A percentile compares a stretch with the other conserved stretches of the same genome.
These are phyloP conservation scores for Coelopa pilipes DNA, from an alignment of 2,888 invertebrate genomes.

Conservation along the genomic window DNA sequence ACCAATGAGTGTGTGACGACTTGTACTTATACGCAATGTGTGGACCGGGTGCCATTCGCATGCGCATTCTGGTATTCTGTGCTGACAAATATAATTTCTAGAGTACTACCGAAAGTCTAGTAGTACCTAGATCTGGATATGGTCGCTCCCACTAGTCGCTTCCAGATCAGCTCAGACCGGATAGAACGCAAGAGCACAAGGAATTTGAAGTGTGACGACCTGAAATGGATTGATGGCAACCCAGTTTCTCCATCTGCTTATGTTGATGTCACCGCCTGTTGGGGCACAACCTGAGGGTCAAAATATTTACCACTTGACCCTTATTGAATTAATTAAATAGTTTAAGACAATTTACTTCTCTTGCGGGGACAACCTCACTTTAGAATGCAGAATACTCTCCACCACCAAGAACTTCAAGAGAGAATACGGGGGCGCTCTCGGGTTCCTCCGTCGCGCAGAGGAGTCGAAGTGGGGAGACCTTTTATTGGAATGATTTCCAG, in stretches of 20 bases:
- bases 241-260: constrained; percentile 1
- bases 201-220: no score
- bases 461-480: no score
- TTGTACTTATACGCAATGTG: constrained; percentile 2
- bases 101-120: neutral
- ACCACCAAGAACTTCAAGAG: no score
- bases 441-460: no score
- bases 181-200: no score
- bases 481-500: no score
- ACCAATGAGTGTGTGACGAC: constrained; percentile 59
- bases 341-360: constrained; percentile 63
- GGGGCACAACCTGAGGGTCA: constrained; percentile 59
- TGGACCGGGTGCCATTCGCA: constrained; percentile 1
- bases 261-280: constrained; percentile 34
- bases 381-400: no score
- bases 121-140: no score
- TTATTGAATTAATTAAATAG: constrained; percentile 67
- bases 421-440: no score
- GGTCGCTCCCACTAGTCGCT: no score
- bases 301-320: constrained; percentile 69
- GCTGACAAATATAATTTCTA: constrained; percentile 3
- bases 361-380: constrained; percentile 44
- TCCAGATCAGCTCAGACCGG: no score
- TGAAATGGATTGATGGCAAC: no score
- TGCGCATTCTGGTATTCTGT: neutral